phyloP scores from a whole-genome alignment of 2,797 vertebrate species.

The Hafferia zeledoni region DNA sequence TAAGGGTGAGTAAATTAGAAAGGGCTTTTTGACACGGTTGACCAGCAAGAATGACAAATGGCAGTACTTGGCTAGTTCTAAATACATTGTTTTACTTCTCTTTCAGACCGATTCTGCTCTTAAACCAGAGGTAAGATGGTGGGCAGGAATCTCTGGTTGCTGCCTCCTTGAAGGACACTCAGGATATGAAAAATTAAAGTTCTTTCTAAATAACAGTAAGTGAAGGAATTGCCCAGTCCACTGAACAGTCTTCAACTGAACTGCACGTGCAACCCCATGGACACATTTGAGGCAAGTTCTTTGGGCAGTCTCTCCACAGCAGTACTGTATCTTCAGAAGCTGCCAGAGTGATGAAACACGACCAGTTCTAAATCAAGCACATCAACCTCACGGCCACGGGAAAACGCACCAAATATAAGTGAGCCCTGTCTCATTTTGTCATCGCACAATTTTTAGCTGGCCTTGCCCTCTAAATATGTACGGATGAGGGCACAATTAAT shows the following conservation, averaged over 20 bases:
- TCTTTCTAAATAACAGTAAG: neutral
- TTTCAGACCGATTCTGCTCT: neutral
- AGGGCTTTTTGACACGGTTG: neutral
- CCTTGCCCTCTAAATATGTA: conserved; percentile 18
- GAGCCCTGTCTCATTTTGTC: neutral
- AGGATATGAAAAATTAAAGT: neutral
- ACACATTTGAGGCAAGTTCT: neutral
- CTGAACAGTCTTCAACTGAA: neutral
- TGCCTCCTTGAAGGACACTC: neutral
- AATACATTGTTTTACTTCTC: neutral
- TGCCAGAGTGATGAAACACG: conserved; percentile 13
- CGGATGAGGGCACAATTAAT: neutral
- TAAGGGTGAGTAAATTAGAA: neutral
- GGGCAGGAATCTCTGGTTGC: neutral
- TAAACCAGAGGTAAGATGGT: neutral
- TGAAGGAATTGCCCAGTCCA: neutral
- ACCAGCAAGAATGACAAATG: neutral
- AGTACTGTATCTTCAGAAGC: neutral
- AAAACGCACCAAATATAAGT: neutral
- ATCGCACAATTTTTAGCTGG: neutral
- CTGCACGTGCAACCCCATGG: neutral
- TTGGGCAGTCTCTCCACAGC: neutral
- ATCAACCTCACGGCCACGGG: neutral
- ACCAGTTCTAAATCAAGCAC: conserved; percentile 45
- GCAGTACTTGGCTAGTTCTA: neutral